Percentiles rank a stretch among this genome's conserved stretches.
Conservation (phyloP, 1,140 invertebrate genomes). For the Ylistrum balloti region DNA sequence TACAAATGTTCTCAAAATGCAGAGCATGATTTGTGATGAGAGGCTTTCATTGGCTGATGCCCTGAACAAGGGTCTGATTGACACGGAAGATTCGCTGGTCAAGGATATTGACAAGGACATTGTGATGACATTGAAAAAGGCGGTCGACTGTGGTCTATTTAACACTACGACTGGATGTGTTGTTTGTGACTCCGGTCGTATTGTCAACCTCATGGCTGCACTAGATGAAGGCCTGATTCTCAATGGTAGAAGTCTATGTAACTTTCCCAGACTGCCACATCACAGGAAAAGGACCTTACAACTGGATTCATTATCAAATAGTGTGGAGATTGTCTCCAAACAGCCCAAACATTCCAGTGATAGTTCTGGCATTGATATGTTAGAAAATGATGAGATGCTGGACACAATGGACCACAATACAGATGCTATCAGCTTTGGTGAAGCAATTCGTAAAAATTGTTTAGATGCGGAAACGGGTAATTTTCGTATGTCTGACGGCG, state of each 20-base stretch:
- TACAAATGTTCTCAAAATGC: constrained; percentile 90
- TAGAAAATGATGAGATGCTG: not conserved
- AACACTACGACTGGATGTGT: constrained; percentile 87
- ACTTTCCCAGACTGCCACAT: constrained; percentile 48
- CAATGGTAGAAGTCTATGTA: constrained; percentile 60
- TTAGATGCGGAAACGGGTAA: constrained; percentile 87
- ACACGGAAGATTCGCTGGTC: constrained; percentile 85
- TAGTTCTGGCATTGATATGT: not conserved
- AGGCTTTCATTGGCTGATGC: constrained; percentile 84
- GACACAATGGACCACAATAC: not conserved
- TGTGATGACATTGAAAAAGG: constrained; percentile 89
- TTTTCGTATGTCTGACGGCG: constrained; percentile 49
- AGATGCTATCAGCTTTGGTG: constrained; percentile 45
- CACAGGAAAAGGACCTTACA: constrained; percentile 44
- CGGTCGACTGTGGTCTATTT: constrained; percentile 92
- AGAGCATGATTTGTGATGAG: constrained; percentile 91
- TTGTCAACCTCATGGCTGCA: constrained; percentile 45
- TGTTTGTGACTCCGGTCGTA: constrained; percentile 29
- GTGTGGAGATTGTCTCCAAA: constrained; percentile 40
- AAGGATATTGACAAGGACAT: constrained; percentile 82
- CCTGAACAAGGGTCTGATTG: constrained; percentile 91
- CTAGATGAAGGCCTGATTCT: constrained; percentile 53
- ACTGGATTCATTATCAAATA: not conserved
- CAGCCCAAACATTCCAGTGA: constrained; percentile 43
- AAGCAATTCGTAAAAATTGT: constrained; percentile 61